Evolutionary conservation across 2,797 vertebrate species (phyloP), one percentile per base, ranked within the genome.

Genomic region (Okamejei kenojei): DNA sequence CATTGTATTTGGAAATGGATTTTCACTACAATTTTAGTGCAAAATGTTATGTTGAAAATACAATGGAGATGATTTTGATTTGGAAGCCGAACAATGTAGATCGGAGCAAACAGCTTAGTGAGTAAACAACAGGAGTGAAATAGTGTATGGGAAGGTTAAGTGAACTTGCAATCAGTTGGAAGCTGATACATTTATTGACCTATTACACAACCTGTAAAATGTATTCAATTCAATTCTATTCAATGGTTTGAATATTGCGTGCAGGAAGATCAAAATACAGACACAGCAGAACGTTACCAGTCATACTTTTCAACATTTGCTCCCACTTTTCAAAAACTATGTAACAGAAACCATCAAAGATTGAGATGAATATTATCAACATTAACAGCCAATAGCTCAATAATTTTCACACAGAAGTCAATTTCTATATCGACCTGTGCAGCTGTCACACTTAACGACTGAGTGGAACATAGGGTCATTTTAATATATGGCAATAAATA

Each of bases 341-440:
- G 61, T 65, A 65, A 88, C 21, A 92, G 90, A 92, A 92, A 92
- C 54, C 38, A 92, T 73, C 38, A 54, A 35, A 26, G 26, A 26
- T 21, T 73, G 35, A 71, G 68, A 74, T 8, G 23, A 15, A 54
- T 38, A 10, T 29, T 76, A 26, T 23, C 73, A 26, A 26, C 10
- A 73, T 10, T 90, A 90, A 29, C 61, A 90, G 63, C 13, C 63
- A 71, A 58, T 82, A 86, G 23, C n/a, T 68, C 84, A 68, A 32
- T 88, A 21, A 19, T 32, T 21, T 32, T 65, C 15, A n/a, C 0
- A 15, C 6, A n/a, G 58, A 7, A 17, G 26, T 63, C 29, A 32
- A 26, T n/a, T 63, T n/a, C 29, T 63, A 26, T 19, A 68, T 21
- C 3, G 17, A 32, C 15, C n/a, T 65, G 13, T 32, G 17, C 5